phyloP scores from a whole-genome alignment of 37 sponge, comb jelly and placozoan species.

The Axinella damicornis region DNA sequence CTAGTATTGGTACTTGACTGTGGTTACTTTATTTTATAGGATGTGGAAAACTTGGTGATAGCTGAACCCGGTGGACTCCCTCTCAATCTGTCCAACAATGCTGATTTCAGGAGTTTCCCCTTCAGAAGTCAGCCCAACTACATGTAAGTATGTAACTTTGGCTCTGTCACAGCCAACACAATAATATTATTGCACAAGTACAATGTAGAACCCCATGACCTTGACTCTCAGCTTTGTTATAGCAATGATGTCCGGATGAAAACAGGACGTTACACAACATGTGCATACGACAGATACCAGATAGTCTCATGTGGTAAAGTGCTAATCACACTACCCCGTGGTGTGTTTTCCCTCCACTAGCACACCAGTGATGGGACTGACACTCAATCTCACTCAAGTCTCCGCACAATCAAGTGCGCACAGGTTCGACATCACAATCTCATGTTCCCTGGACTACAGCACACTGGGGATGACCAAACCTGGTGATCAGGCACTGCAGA shows the following conservation, averaged over 20 bases:
- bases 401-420: neutral
- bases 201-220: no score
- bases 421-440: neutral
- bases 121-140: constrained; percentile 46
- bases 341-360: constrained; percentile 24
- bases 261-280: neutral
- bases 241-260: no score
- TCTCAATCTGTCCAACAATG: constrained; percentile 47
- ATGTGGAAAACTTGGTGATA: neutral
- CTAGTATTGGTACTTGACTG: no score
- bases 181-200: neutral
- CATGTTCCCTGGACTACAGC: constrained; percentile 26
- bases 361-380: constrained; percentile 50
- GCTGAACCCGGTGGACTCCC: constrained; percentile 48
- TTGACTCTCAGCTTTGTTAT: no score
- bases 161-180: no score
- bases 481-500: neutral
- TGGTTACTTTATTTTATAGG: no score
- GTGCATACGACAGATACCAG: no score
- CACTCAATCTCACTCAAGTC: constrained; percentile 20
- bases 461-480: neutral
- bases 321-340: no score
- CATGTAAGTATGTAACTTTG: constrained; percentile 53
- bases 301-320: no score
- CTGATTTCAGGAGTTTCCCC: constrained; percentile 51